Conservation (phyloP, 2,113 vertebrate genomes). For the Misgurnus mizolepis region DNA sequence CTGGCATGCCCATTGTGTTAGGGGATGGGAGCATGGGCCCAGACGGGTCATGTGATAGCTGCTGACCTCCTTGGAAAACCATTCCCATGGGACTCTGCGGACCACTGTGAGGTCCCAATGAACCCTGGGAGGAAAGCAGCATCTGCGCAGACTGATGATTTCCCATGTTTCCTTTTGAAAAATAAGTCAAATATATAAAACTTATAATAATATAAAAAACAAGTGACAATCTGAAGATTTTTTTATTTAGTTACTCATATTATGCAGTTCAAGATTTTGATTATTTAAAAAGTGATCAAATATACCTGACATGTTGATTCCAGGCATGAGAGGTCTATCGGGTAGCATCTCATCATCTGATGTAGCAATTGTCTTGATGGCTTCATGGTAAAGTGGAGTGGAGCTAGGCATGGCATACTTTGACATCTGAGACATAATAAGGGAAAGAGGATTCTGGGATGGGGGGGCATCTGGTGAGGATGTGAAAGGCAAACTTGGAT, state of each 20-base stretch:
- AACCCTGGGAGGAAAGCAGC: constrained; percentile 79
- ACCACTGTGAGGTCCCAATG: constrained; percentile 78
- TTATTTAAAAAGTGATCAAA: not conserved
- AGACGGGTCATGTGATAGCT: constrained; percentile 85
- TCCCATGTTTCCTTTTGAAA: constrained; percentile 78
- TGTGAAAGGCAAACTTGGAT: constrained; percentile 85
- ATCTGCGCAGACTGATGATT: constrained; percentile 80
- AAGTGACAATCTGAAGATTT: not conserved
- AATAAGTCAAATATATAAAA: constrained; percentile 11
- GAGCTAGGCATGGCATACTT: constrained; percentile 98
- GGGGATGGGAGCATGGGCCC: constrained; percentile 86
- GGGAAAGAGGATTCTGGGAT: constrained; percentile 92
- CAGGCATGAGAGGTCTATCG: constrained; percentile 86
- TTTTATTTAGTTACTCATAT: not conserved
- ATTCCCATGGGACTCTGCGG: constrained; percentile 91
- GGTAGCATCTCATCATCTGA: constrained; percentile 94
- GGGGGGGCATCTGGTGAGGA: constrained; percentile 86
- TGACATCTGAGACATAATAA: constrained; percentile 99
- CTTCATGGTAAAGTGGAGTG: constrained; percentile 96
- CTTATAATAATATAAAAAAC: too few species aligned
- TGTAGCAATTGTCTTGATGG: constrained; percentile 98
- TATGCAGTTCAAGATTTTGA: not conserved
- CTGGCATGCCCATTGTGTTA: constrained; percentile 85
- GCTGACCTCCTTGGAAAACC: constrained; percentile 84
- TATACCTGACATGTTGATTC: constrained; percentile 85